These are phyloP conservation scores for Grus americana DNA, from an alignment of 2,113 vertebrate genomes.

Conservation along the genomic window DNA sequence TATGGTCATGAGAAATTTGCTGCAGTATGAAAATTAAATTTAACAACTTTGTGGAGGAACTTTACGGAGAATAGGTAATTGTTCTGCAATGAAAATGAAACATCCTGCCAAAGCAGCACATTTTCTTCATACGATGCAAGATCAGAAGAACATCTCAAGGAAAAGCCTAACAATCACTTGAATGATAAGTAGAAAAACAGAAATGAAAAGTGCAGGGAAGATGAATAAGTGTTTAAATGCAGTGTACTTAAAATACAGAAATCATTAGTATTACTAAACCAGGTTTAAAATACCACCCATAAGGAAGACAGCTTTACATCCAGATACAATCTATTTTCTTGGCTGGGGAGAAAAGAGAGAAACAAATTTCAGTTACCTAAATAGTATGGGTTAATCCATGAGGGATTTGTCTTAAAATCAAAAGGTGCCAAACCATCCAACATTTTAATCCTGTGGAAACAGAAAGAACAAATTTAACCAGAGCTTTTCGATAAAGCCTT, in stretches of 20 bases:
- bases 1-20: neutral
- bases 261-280: neutral
- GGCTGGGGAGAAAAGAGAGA: neutral
- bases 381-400: slow-evolving; percentile 81
- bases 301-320: neutral
- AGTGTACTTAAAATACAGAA: neutral
- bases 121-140: neutral
- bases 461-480: neutral
- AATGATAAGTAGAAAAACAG: neutral
- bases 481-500: neutral
- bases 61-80: neutral
- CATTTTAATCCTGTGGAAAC: slow-evolving; percentile 74
- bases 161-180: neutral
- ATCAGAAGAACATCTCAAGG: slow-evolving; percentile 13
- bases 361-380: slow-evolving; percentile 73
- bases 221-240: neutral
- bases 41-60: neutral
- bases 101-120: neutral
- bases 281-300: neutral
- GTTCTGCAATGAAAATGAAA: neutral
- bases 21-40: neutral
- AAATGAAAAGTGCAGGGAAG: neutral
- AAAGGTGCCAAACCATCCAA: slow-evolving; percentile 84
- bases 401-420: slow-evolving; percentile 85
- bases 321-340: neutral